Evolutionary conservation across 2,797 vertebrate species (phyloP), one percentile per base, ranked within the genome.

Genomic region (Bryconaethiops microstoma): DNA sequence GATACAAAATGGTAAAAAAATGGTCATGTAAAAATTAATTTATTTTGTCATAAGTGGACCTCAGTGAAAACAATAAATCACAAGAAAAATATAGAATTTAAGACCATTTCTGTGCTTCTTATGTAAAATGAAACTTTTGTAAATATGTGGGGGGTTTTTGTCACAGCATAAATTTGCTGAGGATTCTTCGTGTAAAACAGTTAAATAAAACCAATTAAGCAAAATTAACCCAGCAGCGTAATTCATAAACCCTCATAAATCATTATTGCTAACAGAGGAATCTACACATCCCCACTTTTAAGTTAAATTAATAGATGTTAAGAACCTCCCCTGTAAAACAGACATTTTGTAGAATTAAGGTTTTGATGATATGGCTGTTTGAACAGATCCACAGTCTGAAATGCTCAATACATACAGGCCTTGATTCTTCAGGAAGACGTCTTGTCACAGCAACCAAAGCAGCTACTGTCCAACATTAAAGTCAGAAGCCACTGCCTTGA

Each of bases 201-300:
- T 50, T 50, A 50, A 12, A 50, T 50, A n/a, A 57, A 57, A 19
- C 54, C 54, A 57, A n/a, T 50, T 50, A 12, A 50, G 48, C 48
- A 8, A 50, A 50, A 55, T 17, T 17, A 55, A 55, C 54, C 54
- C 54, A 50, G 2, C 48, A 50, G 10, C 1, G 48, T 50, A 10
- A 50, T 92, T 86, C 88, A 55, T 90, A 92, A 91, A 67, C n/a
- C 54, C 89, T 85, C 86, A 91, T 89, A 92, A 90, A 91, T 88
- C 89, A 29, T 87, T 72, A 84, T 91, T 91, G 91, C 76, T 80
- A 83, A 67, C 76, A 55, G 60, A 54, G 76, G 77, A 83, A 78
- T 74, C 79, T 77, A 16, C 19, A 76, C 67, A 79, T 23, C 25
- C 8, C 21, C 5, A 60, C n/a, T 60, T 23, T 62, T 4, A 29